Evolutionary conservation across 2,797 vertebrate genomes (phyloP).

Genomic region (Pangasius larnaudii): DNA sequence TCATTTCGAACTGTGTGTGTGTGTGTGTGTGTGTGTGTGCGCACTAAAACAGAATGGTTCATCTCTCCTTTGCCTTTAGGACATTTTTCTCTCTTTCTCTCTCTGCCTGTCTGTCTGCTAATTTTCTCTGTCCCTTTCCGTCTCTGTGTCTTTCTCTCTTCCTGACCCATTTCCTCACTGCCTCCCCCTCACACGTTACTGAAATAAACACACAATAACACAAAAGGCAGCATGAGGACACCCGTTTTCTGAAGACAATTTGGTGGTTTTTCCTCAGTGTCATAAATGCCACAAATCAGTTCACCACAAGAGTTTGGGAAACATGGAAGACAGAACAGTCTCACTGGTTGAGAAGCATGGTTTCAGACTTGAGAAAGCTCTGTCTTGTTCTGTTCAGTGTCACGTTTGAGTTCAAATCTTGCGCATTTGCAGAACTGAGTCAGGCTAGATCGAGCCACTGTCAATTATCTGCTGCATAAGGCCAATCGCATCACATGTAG

Average conservation of each 20-base stretch:
- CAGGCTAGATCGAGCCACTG: background rate
- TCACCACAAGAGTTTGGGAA: background rate
- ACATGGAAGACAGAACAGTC: background rate
- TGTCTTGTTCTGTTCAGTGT: background rate
- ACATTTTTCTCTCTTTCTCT: constrained; percentile 14
- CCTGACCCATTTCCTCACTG: constrained; percentile 4
- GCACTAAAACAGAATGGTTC: background rate
- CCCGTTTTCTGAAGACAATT: background rate
- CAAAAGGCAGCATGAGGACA: background rate
- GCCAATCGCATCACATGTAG: background rate
- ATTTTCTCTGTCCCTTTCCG: constrained; percentile 9
- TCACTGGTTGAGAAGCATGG: background rate
- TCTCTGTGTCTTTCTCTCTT: constrained; percentile 32
- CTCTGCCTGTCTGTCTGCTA: background rate
- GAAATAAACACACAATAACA: constrained; percentile 11
- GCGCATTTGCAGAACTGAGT: background rate
- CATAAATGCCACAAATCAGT: background rate
- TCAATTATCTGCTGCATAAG: background rate
- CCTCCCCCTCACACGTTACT: background rate
- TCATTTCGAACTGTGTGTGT: background rate
- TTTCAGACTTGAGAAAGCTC: background rate
- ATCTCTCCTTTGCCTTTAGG: constrained; percentile 19
- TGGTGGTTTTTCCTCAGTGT: background rate
- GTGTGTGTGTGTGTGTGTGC: background rate
- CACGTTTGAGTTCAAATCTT: background rate